Conservation (phyloP, 2,888 invertebrate genomes). For the Epiblema foenella region DNA sequence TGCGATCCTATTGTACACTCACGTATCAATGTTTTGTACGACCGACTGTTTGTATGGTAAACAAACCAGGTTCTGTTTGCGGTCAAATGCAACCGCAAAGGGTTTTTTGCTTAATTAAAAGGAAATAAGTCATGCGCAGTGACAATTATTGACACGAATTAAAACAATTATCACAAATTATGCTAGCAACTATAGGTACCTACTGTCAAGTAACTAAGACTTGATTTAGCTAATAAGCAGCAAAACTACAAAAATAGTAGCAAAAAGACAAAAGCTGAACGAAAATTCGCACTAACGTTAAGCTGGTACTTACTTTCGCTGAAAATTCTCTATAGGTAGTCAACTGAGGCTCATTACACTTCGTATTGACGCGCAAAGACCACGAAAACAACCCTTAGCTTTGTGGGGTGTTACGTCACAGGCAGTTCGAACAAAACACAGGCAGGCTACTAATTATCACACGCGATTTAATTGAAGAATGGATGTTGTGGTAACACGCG, state of each 20-base stretch:
- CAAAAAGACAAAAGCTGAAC: conserved; percentile 39
- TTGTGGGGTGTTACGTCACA: conserved; percentile 55
- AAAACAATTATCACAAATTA: conserved; percentile 1
- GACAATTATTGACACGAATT: conserved; percentile 22
- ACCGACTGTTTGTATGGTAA: conserved; percentile 7
- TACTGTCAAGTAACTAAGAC: neutral
- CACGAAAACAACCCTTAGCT: conserved; percentile 49
- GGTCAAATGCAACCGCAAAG: conserved; percentile 9
- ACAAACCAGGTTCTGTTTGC: conserved; percentile 22
- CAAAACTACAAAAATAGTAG: conserved; percentile 45
- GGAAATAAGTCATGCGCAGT: conserved; percentile 18
- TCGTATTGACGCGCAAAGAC: conserved; percentile 55
- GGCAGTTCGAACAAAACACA: conserved; percentile 56
- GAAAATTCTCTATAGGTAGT: conserved; percentile 57
- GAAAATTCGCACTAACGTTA: conserved; percentile 46
- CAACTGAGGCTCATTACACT: conserved; percentile 57
- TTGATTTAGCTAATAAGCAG: conserved; percentile 8
- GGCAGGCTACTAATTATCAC: conserved; percentile 51
- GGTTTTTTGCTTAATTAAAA: neutral
- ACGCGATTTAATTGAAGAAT: conserved; percentile 72
- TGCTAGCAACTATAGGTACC: neutral
- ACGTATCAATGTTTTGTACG: conserved; percentile 10
- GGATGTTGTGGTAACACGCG: conserved; percentile 69
- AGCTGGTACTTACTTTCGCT: conserved; percentile 58
- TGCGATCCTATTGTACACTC: conserved; percentile 11